Conservation (phyloP, 2,888 invertebrate genomes). For the Dioctria rufipes region DNA sequence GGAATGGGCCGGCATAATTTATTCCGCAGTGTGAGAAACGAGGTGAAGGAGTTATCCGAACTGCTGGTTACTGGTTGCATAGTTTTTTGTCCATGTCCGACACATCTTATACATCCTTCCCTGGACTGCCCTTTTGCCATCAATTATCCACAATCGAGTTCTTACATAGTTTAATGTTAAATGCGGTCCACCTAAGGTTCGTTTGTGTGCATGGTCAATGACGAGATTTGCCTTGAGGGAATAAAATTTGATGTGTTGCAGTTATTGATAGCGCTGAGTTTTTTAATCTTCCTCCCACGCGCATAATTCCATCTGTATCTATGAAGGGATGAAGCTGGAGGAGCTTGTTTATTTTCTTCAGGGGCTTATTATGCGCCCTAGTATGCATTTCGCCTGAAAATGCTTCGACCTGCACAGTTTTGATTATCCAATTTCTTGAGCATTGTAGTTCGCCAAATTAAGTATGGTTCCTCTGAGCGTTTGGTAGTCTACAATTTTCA, state of each 20-base stretch:
- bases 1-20: too few species aligned
- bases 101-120: not conserved
- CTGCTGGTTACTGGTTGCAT: not conserved
- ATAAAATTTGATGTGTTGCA: not conserved
- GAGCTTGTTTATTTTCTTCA: not conserved
- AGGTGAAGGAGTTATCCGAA: not conserved
- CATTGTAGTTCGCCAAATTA: too few species aligned
- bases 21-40: too few species aligned
- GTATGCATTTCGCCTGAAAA: not conserved
- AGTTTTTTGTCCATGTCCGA: not conserved
- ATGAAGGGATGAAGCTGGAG: not conserved
- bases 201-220: too few species aligned
- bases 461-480: too few species aligned
- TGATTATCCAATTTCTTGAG: too few species aligned
- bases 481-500: too few species aligned
- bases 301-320: not conserved
- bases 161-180: not conserved
- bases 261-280: not conserved
- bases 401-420: too few species aligned
- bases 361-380: not conserved
- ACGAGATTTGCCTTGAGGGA: not conserved
- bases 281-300: not conserved
- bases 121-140: not conserved
- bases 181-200: not conserved
- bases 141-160: not conserved